phyloP scores from a whole-genome alignment of 2,888 invertebrate species.

The Dasysyrphus tricinctus region DNA sequence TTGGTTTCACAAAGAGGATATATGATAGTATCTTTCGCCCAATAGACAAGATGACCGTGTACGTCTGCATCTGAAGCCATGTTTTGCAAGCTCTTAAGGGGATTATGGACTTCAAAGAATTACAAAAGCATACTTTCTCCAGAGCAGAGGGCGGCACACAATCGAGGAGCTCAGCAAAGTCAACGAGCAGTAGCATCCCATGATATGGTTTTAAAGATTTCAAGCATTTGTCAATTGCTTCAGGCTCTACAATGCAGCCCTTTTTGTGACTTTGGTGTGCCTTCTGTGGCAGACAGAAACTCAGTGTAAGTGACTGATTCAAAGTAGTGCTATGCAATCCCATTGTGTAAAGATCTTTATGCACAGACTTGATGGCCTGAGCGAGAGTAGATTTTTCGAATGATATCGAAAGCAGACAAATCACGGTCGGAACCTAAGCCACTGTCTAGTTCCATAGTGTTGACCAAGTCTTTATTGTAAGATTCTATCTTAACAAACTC shows the following conservation, averaged over 20 bases:
- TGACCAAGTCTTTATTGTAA: no score
- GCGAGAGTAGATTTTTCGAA: conserved; percentile 94
- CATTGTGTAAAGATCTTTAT: conserved; percentile 83
- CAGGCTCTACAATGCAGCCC: conserved; percentile 92
- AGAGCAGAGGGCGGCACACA: conserved; percentile 93
- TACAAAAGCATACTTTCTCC: conserved; percentile 93
- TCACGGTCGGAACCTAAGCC: conserved; percentile 76
- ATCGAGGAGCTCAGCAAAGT: conserved; percentile 89
- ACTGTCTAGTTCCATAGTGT: conserved; percentile 81
- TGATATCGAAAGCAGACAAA: conserved; percentile 89
- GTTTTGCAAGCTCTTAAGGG: conserved; percentile 86
- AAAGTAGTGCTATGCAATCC: conserved; percentile 91
- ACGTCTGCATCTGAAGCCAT: conserved; percentile 96
- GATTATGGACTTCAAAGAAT: conserved; percentile 89
- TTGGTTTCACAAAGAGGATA: conserved; percentile 98
- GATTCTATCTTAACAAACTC: no score
- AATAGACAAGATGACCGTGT: conserved; percentile 96
- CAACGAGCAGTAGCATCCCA: conserved; percentile 92
- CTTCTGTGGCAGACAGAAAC: conserved; percentile 97
- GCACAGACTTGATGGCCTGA: conserved; percentile 89
- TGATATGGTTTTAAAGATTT: conserved; percentile 95
- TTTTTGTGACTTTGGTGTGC: conserved; percentile 94
- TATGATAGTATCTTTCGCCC: conserved; percentile 98
- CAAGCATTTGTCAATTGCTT: conserved; percentile 93
- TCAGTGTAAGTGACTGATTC: conserved; percentile 93